phyloP scores from a whole-genome alignment of 1,140 invertebrate species.

The Platorchestia sp. region DNA sequence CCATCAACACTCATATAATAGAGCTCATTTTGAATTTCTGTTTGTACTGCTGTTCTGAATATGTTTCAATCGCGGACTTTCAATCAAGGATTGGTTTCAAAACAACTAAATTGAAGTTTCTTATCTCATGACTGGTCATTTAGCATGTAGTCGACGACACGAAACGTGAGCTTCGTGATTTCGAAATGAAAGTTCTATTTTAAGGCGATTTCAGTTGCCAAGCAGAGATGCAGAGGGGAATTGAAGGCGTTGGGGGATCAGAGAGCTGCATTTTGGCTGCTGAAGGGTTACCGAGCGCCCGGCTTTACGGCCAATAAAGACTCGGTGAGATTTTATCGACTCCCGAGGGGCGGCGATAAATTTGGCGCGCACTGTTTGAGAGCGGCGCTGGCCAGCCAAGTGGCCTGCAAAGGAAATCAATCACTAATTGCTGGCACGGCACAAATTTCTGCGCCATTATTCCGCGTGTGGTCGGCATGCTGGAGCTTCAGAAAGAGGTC shows the following conservation, averaged over 20 bases:
- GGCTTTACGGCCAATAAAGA: background rate
- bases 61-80: too few species aligned
- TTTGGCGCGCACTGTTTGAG: background rate
- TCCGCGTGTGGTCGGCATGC: background rate
- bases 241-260: background rate
- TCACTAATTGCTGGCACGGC: background rate
- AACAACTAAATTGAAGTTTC: background rate
- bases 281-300: background rate
- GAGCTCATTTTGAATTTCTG: too few species aligned
- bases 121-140: background rate
- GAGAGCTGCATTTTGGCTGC: background rate
- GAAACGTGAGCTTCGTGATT: background rate
- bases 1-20: background rate
- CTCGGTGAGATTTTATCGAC: background rate
- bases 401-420: background rate
- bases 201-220: background rate
- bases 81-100: background rate
- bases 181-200: background rate
- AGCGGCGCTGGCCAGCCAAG: background rate
- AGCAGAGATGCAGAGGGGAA: background rate
- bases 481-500: background rate
- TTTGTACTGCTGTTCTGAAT: too few species aligned
- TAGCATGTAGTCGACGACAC: background rate
- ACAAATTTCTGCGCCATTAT: background rate
- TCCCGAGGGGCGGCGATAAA: background rate